Base-by-base conservation (phyloP, 1,140 invertebrate genomes). In the Drosophila athabasca region DNA sequence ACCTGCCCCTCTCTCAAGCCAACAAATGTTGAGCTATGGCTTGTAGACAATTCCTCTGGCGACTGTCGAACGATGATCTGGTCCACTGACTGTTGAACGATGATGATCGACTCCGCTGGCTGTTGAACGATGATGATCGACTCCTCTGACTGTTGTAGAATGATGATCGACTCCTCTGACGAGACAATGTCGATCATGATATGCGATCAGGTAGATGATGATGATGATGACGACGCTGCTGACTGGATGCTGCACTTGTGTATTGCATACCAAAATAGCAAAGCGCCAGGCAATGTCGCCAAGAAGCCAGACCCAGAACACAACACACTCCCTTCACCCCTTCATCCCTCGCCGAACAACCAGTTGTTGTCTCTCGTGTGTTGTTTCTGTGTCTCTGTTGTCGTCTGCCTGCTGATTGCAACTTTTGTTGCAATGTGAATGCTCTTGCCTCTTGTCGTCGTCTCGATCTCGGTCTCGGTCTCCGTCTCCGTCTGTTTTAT, bases 221-320 rank as follows among this genome's bases (percentile, higher is more conserved):
- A 79, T 83, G 46, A 46, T 45, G 54, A 9, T 19, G 26, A 19
- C 17, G 17, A 64, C 51, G 76, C 72, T 59, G 74, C 68, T 67
- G 82, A 4, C 35, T 39, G 35, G 3, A 64, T 80, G 77, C 62
- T 74, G 78, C 81, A 85, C 82, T 85, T 87, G 83, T 76, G 73
- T 76, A 44, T 65, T 76, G 82, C 82, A 87, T 87, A 82, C 82
- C 78, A 81, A 87, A 88, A 79, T 76, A 79, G 74, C 70, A 48
- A 49, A 87, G 83, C 83, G 82, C 83, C 83, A 78, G 79, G 74
- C 72, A 71, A 61, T 88, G 83, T 87, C 82, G 81, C 81, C 81
- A 76, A 60, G 49, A 79, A 52, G 60, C 9, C 60, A 70, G 68
- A 78, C 51, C 39, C 11, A 35, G 49, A 22, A 13, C 15, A 41